Conservation (phyloP, 2,797 vertebrate genomes). For the Syndactyla subalaris region DNA sequence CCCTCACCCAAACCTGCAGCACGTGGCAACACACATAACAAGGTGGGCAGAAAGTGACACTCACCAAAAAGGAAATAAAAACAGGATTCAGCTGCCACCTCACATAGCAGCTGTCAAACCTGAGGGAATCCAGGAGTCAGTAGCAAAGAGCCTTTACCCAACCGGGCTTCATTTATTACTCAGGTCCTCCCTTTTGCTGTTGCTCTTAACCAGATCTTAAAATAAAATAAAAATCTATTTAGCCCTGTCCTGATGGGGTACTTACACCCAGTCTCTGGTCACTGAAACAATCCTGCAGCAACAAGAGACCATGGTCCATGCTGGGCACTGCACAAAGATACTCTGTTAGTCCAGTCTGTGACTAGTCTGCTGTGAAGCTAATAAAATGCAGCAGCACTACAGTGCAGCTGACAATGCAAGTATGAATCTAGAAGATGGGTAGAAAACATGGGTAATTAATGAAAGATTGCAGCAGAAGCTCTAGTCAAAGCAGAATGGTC, state of each 20-base stretch:
- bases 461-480: not conserved
- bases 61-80: not conserved
- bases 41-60: not conserved
- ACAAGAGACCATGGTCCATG: not conserved
- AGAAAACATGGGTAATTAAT: not conserved
- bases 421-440: not conserved
- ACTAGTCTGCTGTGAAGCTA: not conserved
- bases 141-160: not conserved
- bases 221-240: not conserved
- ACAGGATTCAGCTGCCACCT: not conserved
- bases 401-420: not conserved
- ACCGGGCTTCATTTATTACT: not conserved
- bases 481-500: not conserved
- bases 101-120: not conserved
- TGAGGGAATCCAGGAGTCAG: not conserved
- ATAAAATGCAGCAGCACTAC: not conserved
- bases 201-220: not conserved
- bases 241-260: not conserved
- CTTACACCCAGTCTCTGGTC: not conserved
- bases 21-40: not conserved
- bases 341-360: too few relatives aligned
- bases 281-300: rapidly evolving
- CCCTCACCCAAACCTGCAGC: not conserved
- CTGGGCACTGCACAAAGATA: not conserved
- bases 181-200: not conserved